These are phyloP conservation scores for Lucinisca nassula DNA, from an alignment of 2,888 invertebrate species.

Conservation along the genomic window DNA sequence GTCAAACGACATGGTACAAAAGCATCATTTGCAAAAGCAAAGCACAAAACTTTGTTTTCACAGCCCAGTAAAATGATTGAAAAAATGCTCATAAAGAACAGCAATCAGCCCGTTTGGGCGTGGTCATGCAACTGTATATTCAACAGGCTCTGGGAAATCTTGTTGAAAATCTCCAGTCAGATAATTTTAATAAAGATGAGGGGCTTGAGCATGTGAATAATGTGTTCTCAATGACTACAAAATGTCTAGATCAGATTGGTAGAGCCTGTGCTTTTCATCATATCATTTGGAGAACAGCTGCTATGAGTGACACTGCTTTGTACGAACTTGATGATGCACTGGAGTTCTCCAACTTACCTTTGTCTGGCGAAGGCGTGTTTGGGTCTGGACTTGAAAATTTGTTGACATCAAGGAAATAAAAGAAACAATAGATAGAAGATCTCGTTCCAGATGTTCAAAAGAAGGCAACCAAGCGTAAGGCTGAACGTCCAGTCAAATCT, in stretches of 20 bases:
- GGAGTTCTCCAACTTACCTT: too few relatives aligned
- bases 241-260: too few relatives aligned
- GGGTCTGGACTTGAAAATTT: neutral
- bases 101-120: conserved; percentile 41
- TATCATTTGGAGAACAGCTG: neutral
- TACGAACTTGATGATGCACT: neutral
- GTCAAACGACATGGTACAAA: conserved; percentile 29
- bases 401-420: too few relatives aligned
- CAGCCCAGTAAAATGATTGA: conserved; percentile 54
- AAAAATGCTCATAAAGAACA: conserved; percentile 51
- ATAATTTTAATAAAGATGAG: conserved; percentile 31
- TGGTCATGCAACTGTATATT: conserved; percentile 35
- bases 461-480: neutral
- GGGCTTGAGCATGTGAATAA: too few relatives aligned
- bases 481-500: neutral
- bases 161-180: conserved; percentile 6
- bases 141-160: conserved; percentile 49
- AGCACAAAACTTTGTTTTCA: conserved; percentile 19
- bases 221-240: neutral
- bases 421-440: neutral
- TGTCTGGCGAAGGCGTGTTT: neutral
- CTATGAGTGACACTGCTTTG: neutral
- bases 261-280: too few relatives aligned
- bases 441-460: neutral
- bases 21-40: conserved; percentile 44